phyloP scores from a whole-genome alignment of 2,113 vertebrate species.

The Phalacrocorax pelagicus region DNA sequence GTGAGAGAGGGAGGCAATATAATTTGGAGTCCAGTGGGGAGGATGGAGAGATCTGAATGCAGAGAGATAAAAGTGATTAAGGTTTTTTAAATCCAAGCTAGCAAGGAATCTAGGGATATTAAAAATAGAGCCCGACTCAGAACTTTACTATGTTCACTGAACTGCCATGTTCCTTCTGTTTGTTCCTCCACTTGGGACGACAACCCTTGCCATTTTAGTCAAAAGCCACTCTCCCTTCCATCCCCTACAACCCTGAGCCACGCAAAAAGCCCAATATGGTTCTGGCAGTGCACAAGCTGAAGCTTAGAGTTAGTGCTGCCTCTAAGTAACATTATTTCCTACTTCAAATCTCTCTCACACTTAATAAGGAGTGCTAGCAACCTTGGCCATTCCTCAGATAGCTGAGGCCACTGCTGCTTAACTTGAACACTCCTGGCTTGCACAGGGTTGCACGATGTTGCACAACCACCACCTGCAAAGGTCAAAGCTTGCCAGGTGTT shows the following conservation, averaged over 20 bases:
- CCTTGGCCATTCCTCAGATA: not conserved
- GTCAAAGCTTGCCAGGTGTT: not conserved
- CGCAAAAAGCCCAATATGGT: not conserved
- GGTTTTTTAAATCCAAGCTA: not conserved
- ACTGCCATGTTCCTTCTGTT: not conserved
- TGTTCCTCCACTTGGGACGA: accelerated
- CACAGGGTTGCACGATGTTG: not conserved
- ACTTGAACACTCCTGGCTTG: not conserved
- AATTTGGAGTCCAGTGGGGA: not conserved
- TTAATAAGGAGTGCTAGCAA: not conserved
- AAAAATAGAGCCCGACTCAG: not conserved
- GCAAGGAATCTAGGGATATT: not conserved
- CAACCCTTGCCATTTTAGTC: not conserved
- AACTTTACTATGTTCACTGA: not conserved
- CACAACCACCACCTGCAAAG: not conserved
- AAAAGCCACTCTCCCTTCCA: not conserved
- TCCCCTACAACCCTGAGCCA: not conserved
- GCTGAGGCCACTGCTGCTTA: not conserved
- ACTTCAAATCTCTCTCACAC: not conserved
- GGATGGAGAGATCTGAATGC: not conserved
- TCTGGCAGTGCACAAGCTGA: not conserved
- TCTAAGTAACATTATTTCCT: not conserved
- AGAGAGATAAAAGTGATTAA: not conserved
- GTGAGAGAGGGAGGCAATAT: not conserved
- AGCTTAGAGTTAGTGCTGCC: not conserved